A percentile compares a stretch with the other conserved stretches of the same genome.
Evolutionary conservation across 2,888 invertebrate genomes (phyloP).

Genomic region (Aphodius sticticus): DNA sequence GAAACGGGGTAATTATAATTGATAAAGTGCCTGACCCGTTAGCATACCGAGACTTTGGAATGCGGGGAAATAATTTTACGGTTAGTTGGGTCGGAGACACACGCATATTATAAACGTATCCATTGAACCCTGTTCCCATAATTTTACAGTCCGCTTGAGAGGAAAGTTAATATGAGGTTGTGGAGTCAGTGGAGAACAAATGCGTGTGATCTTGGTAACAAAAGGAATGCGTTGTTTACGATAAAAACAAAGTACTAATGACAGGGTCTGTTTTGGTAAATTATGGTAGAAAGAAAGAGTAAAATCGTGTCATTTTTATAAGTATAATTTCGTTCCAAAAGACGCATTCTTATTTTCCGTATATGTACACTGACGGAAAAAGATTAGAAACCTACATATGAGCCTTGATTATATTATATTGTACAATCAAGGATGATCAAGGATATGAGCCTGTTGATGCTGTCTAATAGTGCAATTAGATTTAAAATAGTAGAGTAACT

Average conservation of each 20-base stretch:
- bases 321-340: no score
- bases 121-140: conserved; percentile 4
- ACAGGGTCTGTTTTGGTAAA: not conserved
- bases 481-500: no score
- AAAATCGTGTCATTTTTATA: not conserved
- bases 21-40: not conserved
- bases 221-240: not conserved
- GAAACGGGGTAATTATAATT: conserved; percentile 31
- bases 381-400: no score
- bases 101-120: not conserved
- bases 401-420: no score
- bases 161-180: not conserved
- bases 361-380: no score
- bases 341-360: no score
- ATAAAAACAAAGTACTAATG: not conserved
- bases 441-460: no score
- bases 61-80: not conserved
- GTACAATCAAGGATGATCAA: no score
- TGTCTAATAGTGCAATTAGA: no score
- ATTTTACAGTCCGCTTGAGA: not conserved
- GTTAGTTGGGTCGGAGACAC: not conserved
- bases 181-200: not conserved
- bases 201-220: not conserved
- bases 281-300: not conserved
- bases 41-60: conserved; percentile 4